These are phyloP conservation scores for Smutsia temminckii DNA, from an alignment of 2,797 vertebrate species.

Conservation along the genomic window DNA sequence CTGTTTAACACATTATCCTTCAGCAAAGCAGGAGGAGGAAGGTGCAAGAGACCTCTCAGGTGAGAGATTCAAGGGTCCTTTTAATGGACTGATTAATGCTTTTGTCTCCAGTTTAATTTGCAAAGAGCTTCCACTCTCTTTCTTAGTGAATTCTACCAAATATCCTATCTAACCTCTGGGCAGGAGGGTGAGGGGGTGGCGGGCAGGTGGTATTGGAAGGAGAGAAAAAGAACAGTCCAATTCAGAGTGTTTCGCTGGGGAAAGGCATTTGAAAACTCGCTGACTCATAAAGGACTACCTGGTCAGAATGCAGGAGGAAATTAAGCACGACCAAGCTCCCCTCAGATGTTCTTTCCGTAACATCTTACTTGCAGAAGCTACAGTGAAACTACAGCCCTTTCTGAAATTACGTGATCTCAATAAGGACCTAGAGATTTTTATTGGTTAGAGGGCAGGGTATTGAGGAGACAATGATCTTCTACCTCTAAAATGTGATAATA, in stretches of 20 bases:
- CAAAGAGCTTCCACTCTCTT: constrained; percentile 40
- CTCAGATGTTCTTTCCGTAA: constrained; percentile 27
- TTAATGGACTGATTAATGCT: constrained; percentile 1
- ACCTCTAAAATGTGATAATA: constrained; percentile 11
- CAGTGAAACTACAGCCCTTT: background rate
- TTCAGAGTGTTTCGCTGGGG: constrained; percentile 50
- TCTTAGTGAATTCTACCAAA: constrained; percentile 47
- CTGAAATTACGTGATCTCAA: background rate
- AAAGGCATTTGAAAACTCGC: constrained; percentile 58
- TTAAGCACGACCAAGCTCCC: constrained; percentile 49
- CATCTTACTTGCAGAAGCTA: background rate
- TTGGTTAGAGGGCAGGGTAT: background rate
- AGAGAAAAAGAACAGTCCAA: constrained; percentile 49
- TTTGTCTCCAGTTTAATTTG: constrained; percentile 56
- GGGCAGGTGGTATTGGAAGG: background rate
- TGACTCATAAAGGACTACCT: constrained; percentile 67
- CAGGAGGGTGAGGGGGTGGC: background rate
- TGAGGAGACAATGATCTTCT: background rate
- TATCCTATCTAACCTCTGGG: constrained; percentile 1
- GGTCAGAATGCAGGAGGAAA: constrained; percentile 53
- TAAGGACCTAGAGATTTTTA: background rate
- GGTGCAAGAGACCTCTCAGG: background rate
- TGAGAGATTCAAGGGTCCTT: constrained; percentile 22
- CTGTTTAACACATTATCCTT: background rate
- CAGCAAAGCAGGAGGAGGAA: constrained; percentile 20